phyloP scores from a whole-genome alignment of 2,797 vertebrate genomes.

The Sus cebifrons region DNA sequence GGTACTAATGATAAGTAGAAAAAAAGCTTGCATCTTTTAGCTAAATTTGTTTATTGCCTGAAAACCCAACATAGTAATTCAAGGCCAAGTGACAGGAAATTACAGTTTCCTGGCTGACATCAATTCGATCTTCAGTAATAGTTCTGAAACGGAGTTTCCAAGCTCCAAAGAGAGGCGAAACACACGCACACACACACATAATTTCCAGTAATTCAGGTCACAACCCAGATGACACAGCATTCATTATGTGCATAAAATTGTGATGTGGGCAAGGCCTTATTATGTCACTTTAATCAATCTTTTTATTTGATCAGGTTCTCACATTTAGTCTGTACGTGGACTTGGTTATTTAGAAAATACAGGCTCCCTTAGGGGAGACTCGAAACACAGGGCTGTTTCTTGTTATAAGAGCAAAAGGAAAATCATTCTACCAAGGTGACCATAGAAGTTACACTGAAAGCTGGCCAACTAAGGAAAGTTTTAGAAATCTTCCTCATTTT shows the following conservation, averaged over 20 bases:
- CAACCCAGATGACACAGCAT: conserved; percentile 40
- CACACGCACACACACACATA: background rate
- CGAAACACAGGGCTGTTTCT: conserved; percentile 69
- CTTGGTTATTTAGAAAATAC: conserved; percentile 28
- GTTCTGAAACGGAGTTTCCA: conserved; percentile 76
- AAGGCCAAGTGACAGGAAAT: conserved; percentile 83
- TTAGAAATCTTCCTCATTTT: conserved; percentile 8
- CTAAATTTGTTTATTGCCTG: conserved; percentile 78
- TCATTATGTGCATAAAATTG: conserved; percentile 56
- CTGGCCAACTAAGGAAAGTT: conserved; percentile 2
- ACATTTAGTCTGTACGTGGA: conserved; percentile 35
- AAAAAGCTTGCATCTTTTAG: conserved; percentile 76
- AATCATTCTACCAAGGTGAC: conserved; percentile 51
- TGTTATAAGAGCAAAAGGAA: conserved; percentile 23
- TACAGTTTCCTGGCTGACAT: conserved; percentile 82
- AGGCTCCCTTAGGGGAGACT: conserved; percentile 28
- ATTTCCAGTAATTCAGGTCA: conserved; percentile 69
- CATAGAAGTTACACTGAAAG: conserved; percentile 37
- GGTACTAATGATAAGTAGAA: conserved; percentile 79
- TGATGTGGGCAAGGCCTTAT: conserved; percentile 57
- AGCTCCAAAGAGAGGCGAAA: conserved; percentile 17
- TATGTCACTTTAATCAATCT: conserved; percentile 77
- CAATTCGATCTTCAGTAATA: conserved; percentile 77
- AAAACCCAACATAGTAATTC: conserved; percentile 81
- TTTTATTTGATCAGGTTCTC: conserved; percentile 75